A percentile compares a stretch with the other conserved stretches of the same genome.
phyloP scores from a whole-genome alignment of 2,888 invertebrate genomes.

The Sesia bembeciformis region DNA sequence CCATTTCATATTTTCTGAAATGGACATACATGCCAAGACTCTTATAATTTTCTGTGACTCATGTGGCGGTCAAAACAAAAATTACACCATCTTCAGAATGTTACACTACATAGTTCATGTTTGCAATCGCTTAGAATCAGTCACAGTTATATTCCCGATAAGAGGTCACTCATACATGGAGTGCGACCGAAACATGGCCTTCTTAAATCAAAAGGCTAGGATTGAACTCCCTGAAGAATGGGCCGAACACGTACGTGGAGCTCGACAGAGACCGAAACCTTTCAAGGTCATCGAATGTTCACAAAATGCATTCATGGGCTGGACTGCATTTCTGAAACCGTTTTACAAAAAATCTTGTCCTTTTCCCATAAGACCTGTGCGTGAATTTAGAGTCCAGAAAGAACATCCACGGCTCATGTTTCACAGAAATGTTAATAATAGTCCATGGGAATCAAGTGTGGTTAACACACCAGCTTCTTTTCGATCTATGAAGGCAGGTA shows the following conservation, averaged over 20 bases:
- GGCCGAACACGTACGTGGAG: constrained; percentile 1
- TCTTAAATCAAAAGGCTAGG: constrained; percentile 5
- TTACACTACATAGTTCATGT: constrained; percentile 1
- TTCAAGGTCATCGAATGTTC: too few relatives aligned
- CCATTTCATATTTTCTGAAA: too few relatives aligned
- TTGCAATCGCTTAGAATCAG: constrained; percentile 2
- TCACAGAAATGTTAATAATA: too few relatives aligned
- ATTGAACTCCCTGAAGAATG: background rate
- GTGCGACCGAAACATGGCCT: constrained; percentile 1
- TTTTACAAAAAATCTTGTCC: constrained; percentile 4
- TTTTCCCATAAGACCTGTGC: constrained; percentile 1
- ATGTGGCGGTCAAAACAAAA: constrained; percentile 1
- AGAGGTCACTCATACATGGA: background rate
- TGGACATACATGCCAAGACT: background rate
- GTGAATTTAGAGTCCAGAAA: too few relatives aligned
- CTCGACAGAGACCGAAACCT: constrained; percentile 2
- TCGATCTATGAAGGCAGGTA: too few relatives aligned
- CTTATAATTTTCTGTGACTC: constrained; percentile 1
- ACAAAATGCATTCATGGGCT: constrained; percentile 1
- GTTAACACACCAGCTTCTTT: too few relatives aligned
- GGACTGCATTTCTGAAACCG: constrained; percentile 7
- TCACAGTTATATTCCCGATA: constrained; percentile 4
- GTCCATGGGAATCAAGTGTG: too few relatives aligned
- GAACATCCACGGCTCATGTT: too few relatives aligned
- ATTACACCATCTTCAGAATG: background rate